A percentile compares a stretch with the other conserved stretches of the same genome.
These are phyloP conservation scores for Temnothorax longispinosus DNA, from an alignment of 1,140 invertebrate species.

Conservation along the genomic window DNA sequence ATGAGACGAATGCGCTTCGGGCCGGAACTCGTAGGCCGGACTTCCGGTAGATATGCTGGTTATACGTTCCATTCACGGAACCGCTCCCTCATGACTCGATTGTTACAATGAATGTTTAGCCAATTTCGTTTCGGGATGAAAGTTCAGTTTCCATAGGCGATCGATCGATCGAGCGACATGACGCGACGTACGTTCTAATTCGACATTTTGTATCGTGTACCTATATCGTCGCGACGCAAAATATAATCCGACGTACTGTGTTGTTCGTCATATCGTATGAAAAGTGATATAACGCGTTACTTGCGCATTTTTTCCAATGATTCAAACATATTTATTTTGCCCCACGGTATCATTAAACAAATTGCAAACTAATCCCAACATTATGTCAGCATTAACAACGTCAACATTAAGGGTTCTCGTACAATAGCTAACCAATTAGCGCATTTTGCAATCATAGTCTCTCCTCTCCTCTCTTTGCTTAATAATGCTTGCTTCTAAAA, in stretches of 20 bases:
- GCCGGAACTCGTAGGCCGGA: slow-evolving; percentile 86
- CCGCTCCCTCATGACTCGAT: slow-evolving; percentile 72
- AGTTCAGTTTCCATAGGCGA: slow-evolving; percentile 57
- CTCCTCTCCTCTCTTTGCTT: neutral
- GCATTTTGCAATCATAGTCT: neutral
- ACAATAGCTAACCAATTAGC: neutral
- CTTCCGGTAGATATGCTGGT: slow-evolving; percentile 84
- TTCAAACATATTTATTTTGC: neutral
- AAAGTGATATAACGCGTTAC: neutral
- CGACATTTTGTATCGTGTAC: neutral
- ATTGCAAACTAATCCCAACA: neutral
- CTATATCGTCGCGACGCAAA: neutral
- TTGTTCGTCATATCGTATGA: neutral
- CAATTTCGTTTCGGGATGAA: slow-evolving; percentile 72
- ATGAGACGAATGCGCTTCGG: slow-evolving; percentile 75
- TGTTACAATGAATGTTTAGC: slow-evolving; percentile 65
- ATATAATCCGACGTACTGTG: neutral
- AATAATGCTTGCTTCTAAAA: neutral
- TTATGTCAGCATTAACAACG: neutral
- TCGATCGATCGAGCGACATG: slow-evolving; percentile 25
- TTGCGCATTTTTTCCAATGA: neutral
- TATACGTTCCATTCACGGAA: slow-evolving; percentile 79
- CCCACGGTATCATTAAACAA: neutral
- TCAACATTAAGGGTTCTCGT: neutral
- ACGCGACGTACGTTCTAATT: slow-evolving; percentile 51